phyloP scores from a whole-genome alignment of 2,113 vertebrate genomes.

The Tupaia chinensis region DNA sequence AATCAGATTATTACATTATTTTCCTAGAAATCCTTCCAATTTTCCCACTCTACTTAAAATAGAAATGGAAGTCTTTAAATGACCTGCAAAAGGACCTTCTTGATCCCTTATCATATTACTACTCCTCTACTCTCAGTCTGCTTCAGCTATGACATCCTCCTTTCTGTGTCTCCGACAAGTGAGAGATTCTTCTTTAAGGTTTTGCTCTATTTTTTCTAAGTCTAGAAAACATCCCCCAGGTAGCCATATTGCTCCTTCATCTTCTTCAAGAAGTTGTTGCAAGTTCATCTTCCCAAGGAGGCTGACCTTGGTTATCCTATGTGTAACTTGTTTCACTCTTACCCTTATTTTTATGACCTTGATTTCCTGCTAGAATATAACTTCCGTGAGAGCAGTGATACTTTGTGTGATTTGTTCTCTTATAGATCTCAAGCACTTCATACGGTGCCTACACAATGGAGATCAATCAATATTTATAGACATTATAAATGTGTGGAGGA shows the following conservation, averaged over 20 bases:
- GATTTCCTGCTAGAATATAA: not conserved
- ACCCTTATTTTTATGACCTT: not conserved
- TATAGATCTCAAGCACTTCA: not conserved
- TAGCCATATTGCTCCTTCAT: not conserved
- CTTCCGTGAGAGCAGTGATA: not conserved
- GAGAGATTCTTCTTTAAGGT: not conserved
- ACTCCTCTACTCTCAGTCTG: not conserved
- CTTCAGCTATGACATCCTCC: not conserved
- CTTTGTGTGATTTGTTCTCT: not conserved
- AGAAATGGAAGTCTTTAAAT: not conserved
- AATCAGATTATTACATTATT: not conserved
- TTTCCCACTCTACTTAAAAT: not conserved
- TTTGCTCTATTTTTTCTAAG: not conserved
- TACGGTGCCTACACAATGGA: not conserved
- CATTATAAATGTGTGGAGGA: not conserved
- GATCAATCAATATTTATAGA: not conserved
- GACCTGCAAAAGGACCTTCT: not conserved
- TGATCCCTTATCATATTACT: fast-evolving
- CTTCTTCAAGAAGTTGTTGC: not conserved
- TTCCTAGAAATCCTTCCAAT: not conserved
- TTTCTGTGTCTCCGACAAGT: not conserved
- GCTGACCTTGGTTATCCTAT: not conserved
- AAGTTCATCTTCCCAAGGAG: not conserved
- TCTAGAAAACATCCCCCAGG: not conserved
- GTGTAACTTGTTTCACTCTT: not conserved